A percentile compares a stretch with the other conserved stretches of the same genome.
Conservation (phyloP, 2,113 vertebrate genomes). For the Gila orcuttii region DNA sequence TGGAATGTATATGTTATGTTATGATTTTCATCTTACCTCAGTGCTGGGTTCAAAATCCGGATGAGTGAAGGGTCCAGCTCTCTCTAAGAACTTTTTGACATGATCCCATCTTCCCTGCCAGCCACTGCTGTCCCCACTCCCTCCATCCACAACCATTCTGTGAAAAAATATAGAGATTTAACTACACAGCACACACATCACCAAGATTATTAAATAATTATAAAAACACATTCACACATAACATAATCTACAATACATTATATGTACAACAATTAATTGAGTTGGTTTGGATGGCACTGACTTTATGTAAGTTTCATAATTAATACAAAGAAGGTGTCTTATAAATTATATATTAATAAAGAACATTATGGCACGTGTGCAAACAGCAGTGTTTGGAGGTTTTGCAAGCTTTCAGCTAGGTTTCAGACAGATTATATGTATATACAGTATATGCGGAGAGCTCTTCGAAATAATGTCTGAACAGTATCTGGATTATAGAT, state of each 20-base stretch:
- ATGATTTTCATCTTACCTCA: slow-evolving; percentile 76
- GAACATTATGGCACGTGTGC: slow-evolving; percentile 10
- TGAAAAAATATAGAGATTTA: slow-evolving; percentile 76
- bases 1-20: background rate
- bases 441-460: background rate
- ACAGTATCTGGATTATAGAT: background rate
- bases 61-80: slow-evolving; percentile 93
- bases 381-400: slow-evolving; percentile 16
- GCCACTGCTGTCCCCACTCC: slow-evolving; percentile 83
- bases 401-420: background rate
- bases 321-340: background rate
- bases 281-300: background rate
- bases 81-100: slow-evolving; percentile 93
- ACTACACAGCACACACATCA: background rate
- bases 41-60: slow-evolving; percentile 94
- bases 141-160: slow-evolving; percentile 96
- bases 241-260: background rate
- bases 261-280: background rate
- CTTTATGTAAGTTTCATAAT: background rate
- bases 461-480: background rate
- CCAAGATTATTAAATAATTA: background rate
- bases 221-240: background rate
- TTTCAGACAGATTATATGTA: background rate
- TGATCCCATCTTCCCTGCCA: slow-evolving; percentile 96
- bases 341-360: slow-evolving; percentile 23